Conservation (phyloP, 2,113 vertebrate genomes). For the Silurus asotus region DNA sequence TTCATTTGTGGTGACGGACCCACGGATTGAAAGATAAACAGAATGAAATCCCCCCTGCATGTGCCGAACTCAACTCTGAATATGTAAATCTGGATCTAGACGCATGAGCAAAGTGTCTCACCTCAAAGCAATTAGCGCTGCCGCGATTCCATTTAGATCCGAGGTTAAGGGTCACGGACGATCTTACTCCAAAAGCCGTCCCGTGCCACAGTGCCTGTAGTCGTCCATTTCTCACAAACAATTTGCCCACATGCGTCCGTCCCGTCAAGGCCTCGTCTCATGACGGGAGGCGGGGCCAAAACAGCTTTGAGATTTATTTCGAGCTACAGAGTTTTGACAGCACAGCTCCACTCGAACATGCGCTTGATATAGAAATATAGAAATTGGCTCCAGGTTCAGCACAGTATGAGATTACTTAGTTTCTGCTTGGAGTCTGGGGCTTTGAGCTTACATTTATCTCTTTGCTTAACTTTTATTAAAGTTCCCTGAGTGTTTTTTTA, state of each 20-base stretch:
- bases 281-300: not conserved
- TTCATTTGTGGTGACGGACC: not conserved
- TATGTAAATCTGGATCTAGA: not conserved
- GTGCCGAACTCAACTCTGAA: not conserved
- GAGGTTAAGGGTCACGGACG: conserved; percentile 27
- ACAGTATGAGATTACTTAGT: conserved; percentile 26
- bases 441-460: conserved; percentile 21
- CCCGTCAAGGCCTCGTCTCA: conserved; percentile 17
- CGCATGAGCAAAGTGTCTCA: not conserved
- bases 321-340: conserved; percentile 43
- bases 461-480: conserved; percentile 39
- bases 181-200: not conserved
- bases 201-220: not conserved
- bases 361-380: conserved; percentile 35
- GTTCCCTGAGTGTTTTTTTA: not conserved
- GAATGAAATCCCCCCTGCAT: not conserved
- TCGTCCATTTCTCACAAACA: conserved; percentile 9
- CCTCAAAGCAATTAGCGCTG: conserved; percentile 27
- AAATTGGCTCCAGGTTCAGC: conserved; percentile 43
- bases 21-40: not conserved
- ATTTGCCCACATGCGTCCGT: conserved; percentile 30
- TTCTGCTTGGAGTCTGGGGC: not conserved
- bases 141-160: conserved; percentile 30
- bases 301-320: conserved; percentile 40
- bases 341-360: conserved; percentile 38